phyloP scores from a whole-genome alignment of 1,140 invertebrate genomes.

The Antheraea pernyi region DNA sequence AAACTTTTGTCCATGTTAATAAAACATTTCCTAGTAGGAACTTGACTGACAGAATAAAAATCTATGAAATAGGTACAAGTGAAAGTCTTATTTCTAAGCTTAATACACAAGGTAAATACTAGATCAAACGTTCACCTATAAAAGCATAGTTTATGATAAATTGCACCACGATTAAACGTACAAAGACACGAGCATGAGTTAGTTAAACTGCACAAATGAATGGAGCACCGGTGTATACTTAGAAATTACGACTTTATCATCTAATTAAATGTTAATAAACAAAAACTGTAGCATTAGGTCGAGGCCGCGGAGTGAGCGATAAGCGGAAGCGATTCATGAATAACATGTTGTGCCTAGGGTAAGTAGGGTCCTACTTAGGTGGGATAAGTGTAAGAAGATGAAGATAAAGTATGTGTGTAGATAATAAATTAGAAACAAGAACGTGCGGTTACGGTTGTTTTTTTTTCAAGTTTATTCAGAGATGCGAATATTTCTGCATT shows the following conservation, averaged over 20 bases:
- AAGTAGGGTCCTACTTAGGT: too few species aligned
- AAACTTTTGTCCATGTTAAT: too few species aligned
- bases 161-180: conserved; percentile 33
- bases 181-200: not conserved
- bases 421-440: too few species aligned
- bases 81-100: not conserved
- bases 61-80: too few species aligned
- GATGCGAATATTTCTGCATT: too few species aligned
- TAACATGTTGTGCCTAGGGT: too few species aligned
- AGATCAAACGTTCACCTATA: not conserved
- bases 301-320: conserved; percentile 20
- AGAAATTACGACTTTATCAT: conserved; percentile 50
- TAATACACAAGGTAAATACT: not conserved
- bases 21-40: too few species aligned
- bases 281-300: conserved; percentile 37
- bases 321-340: conserved; percentile 19
- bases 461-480: too few species aligned
- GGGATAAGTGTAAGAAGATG: too few species aligned
- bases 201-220: conserved; percentile 38
- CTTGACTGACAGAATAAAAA: too few species aligned
- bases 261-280: conserved; percentile 67
- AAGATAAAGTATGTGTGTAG: too few species aligned
- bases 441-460: too few species aligned
- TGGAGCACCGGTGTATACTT: conserved; percentile 41
- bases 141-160: not conserved